phyloP scores from a whole-genome alignment of 2,888 invertebrate genomes.

The Bursaphelenchus okinawaensis region DNA sequence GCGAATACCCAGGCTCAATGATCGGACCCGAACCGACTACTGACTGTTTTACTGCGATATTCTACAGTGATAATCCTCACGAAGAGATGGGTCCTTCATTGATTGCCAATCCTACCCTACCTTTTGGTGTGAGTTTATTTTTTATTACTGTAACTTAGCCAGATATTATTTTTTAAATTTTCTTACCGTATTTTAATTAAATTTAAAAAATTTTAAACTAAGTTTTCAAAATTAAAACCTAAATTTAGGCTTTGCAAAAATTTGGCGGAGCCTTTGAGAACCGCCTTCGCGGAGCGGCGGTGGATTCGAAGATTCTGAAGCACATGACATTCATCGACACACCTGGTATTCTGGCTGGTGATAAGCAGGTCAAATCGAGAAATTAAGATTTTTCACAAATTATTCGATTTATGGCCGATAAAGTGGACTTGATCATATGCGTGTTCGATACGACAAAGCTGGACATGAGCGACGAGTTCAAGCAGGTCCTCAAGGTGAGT shows the following conservation, averaged over 20 bases:
- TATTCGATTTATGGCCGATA: slow-evolving; percentile 35
- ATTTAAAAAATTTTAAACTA: too few species aligned
- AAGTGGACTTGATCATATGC: slow-evolving; percentile 37
- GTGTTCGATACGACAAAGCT: slow-evolving; percentile 41
- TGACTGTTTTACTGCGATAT: slow-evolving; percentile 31
- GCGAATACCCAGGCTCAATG: slow-evolving; percentile 39
- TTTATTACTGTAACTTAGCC: neutral
- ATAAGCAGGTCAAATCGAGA: slow-evolving; percentile 23
- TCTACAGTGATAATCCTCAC: slow-evolving; percentile 3
- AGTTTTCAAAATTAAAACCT: too few species aligned
- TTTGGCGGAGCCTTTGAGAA: slow-evolving; percentile 20
- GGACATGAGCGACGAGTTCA: slow-evolving; percentile 42
- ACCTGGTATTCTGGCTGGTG: slow-evolving; percentile 31
- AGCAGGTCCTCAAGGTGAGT: slow-evolving; percentile 9
- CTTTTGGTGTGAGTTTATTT: neutral
- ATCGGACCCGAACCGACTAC: slow-evolving; percentile 52
- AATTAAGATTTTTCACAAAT: slow-evolving; percentile 24
- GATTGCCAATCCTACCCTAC: slow-evolving; percentile 1
- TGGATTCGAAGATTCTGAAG: slow-evolving; percentile 16
- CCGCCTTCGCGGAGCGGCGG: slow-evolving; percentile 8
- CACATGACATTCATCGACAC: slow-evolving; percentile 30
- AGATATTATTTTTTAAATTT: too few species aligned
- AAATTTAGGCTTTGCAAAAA: slow-evolving; percentile 6
- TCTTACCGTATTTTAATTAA: too few species aligned
- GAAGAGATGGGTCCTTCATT: slow-evolving; percentile 11